phyloP scores from a whole-genome alignment of 2,797 vertebrate genomes.

The Catharus ustulatus region DNA sequence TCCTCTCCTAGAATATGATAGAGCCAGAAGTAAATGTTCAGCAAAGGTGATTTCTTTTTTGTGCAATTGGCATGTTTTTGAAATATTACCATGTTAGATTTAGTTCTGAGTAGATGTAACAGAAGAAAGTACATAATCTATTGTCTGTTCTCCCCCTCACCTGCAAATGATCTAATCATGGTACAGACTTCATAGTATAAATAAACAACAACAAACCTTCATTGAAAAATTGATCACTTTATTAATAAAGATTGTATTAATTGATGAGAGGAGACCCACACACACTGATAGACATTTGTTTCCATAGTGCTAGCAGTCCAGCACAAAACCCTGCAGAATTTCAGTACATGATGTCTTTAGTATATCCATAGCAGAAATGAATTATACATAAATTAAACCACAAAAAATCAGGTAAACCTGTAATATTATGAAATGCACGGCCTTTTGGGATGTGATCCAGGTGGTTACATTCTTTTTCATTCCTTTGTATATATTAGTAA shows the following conservation, averaged over 20 bases:
- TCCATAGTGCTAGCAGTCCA: neutral
- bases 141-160: neutral
- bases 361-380: neutral
- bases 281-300: neutral
- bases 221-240: neutral
- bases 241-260: neutral
- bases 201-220: neutral
- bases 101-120: neutral
- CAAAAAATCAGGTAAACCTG: neutral
- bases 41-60: neutral
- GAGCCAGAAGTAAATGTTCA: neutral
- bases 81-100: neutral
- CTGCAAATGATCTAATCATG: neutral
- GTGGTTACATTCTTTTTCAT: neutral
- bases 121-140: neutral
- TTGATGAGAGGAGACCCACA: neutral
- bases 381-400: neutral
- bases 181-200: neutral
- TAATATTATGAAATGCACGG: neutral
- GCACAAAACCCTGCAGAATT: neutral
- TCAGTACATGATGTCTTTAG: neutral
- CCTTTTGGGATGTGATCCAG: neutral
- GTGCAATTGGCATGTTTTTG: neutral
- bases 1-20: neutral
- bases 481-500: neutral